Percentiles rank a stretch among this genome's conserved stretches.
These are phyloP conservation scores for Psittacula cyanocephala DNA, from an alignment of 2,113 vertebrate genomes.

Conservation along the genomic window DNA sequence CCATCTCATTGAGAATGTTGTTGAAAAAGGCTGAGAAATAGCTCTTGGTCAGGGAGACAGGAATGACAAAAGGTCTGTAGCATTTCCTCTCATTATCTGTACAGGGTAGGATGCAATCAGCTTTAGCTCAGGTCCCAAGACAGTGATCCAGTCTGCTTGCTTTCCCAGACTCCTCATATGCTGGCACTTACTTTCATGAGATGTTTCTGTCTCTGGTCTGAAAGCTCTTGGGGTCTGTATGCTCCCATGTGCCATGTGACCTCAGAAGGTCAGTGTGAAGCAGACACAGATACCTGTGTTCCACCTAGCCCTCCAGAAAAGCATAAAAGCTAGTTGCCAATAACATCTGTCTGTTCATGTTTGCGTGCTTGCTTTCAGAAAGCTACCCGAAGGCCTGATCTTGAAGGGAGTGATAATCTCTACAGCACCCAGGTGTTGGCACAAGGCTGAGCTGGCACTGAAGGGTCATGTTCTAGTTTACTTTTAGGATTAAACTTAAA, in stretches of 20 bases:
- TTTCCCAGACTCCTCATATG: background rate
- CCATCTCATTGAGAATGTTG: background rate
- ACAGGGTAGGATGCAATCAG: background rate
- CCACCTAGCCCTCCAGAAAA: background rate
- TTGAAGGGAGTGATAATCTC: background rate
- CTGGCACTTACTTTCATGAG: background rate
- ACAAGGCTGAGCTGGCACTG: background rate
- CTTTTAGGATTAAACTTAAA: constrained; percentile 24
- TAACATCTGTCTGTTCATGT: background rate
- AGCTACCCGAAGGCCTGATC: background rate
- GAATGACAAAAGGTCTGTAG: background rate
- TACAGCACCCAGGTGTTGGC: constrained; percentile 16
- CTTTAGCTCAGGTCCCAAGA: background rate
- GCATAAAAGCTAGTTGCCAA: background rate
- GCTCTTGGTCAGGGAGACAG: background rate
- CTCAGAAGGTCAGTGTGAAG: background rate
- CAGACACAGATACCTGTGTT: background rate
- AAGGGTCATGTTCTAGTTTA: background rate
- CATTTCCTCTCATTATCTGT: background rate
- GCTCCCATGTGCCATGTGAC: background rate
- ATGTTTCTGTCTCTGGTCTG: background rate
- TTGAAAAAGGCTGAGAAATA: background rate
- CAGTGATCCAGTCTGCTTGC: background rate
- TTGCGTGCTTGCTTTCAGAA: background rate
- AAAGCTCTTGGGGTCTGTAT: background rate